Percentiles rank a stretch among this genome's conserved stretches.
phyloP scores from a whole-genome alignment of 2,113 vertebrate species.

The Coregonus clupeaformis region DNA sequence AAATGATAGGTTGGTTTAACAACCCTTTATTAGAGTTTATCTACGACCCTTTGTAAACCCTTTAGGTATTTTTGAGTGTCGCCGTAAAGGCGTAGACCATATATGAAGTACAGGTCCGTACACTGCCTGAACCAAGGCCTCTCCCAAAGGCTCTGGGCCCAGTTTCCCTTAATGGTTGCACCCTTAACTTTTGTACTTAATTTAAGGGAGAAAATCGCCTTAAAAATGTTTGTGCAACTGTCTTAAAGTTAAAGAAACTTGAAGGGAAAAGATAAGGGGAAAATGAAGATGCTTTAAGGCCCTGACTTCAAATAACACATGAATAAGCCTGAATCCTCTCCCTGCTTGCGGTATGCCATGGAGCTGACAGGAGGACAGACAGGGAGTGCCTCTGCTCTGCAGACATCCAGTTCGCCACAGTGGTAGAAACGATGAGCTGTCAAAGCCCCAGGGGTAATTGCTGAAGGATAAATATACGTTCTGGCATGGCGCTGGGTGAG shows the following conservation, averaged over 20 bases:
- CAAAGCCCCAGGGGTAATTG: slow-evolving; percentile 59
- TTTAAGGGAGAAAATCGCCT: no score
- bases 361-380: slow-evolving; percentile 39
- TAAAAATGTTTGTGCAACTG: no score
- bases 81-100: background rate
- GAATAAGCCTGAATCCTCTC: slow-evolving; percentile 1
- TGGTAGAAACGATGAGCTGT: slow-evolving; percentile 68
- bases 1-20: no score
- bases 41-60: no score
- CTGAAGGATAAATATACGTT: slow-evolving; percentile 67
- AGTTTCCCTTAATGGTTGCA: no score
- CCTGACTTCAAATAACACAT: slow-evolving; percentile 29
- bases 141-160: no score
- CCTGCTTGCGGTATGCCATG: slow-evolving; percentile 9
- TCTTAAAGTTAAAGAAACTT: no score
- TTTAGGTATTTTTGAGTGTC: no score
- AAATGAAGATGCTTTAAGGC: background rate
- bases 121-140: background rate
- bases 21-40: no score
- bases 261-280: no score
- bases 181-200: no score
- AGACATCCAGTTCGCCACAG: slow-evolving; percentile 46
- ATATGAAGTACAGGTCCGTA: background rate
- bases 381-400: slow-evolving; percentile 60
- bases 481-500: slow-evolving; percentile 39